These are phyloP conservation scores for Zelleria hepariella DNA, from an alignment of 2,888 invertebrate species.

Conservation along the genomic window DNA sequence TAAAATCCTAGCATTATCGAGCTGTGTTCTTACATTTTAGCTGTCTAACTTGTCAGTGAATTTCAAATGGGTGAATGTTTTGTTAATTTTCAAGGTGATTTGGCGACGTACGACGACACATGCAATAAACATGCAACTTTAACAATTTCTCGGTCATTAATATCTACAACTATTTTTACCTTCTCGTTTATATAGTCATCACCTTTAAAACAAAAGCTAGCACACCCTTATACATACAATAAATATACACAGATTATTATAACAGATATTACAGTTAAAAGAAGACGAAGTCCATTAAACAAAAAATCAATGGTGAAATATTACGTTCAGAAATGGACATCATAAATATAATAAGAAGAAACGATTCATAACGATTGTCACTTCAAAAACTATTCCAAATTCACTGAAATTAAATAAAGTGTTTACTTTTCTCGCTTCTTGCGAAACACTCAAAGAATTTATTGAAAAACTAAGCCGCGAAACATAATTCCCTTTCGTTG, in stretches of 20 bases:
- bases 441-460: too few species aligned
- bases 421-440: too few species aligned
- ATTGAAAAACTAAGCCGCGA: too few species aligned
- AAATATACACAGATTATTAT: not conserved
- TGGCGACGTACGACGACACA: constrained; percentile 21
- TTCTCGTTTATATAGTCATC: constrained; percentile 40
- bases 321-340: too few species aligned
- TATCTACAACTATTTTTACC: constrained; percentile 16
- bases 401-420: not conserved
- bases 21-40: not conserved
- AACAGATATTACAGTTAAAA: too few species aligned
- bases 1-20: not conserved
- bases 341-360: too few species aligned
- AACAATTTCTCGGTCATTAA: constrained; percentile 19
- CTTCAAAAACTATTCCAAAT: not conserved
- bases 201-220: constrained; percentile 35
- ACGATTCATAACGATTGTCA: constrained; percentile 3
- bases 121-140: constrained; percentile 46
- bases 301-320: too few species aligned
- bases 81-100: not conserved
- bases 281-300: not conserved
- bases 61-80: not conserved
- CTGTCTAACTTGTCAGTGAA: not conserved
- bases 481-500: too few species aligned
- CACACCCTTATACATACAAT: constrained; percentile 18